Evolutionary conservation across 2,797 vertebrate genomes (phyloP).

Genomic region (Orientallactaga sibirica): DNA sequence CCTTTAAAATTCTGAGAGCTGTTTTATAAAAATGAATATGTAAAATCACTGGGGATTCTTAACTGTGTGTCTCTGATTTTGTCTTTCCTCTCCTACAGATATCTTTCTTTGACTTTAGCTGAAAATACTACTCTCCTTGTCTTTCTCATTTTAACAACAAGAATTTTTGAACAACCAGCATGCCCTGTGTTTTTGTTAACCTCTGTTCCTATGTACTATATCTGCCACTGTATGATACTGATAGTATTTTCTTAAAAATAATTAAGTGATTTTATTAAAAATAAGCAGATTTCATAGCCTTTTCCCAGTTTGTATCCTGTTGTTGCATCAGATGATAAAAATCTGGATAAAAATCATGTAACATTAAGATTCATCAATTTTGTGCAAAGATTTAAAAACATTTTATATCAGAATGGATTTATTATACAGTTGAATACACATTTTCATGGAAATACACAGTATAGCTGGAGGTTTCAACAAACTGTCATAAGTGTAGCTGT

Average conservation of each 20-base stretch:
- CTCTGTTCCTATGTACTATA: background rate
- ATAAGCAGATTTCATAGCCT: background rate
- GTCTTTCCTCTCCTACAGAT: background rate
- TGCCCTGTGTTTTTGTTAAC: background rate
- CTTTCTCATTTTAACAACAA: background rate
- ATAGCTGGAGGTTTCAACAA: conserved; percentile 10
- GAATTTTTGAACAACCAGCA: background rate
- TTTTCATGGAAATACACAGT: background rate
- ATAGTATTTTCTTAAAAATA: background rate
- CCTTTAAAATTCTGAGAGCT: background rate
- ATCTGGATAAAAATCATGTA: background rate
- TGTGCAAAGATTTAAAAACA: background rate
- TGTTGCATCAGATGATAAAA: background rate
- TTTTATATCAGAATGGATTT: background rate
- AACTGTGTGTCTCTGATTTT: background rate
- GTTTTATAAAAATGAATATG: conserved; percentile 1
- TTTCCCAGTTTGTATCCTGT: background rate
- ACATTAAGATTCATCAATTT: background rate
- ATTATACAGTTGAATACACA: background rate
- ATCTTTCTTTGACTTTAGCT: background rate
- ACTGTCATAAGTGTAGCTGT: background rate
- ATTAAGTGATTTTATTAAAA: background rate
- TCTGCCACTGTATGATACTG: background rate
- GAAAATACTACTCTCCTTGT: background rate
- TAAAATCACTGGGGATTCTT: conserved; percentile 20